Evolutionary conservation across 2,113 vertebrate species (phyloP), one percentile per base, ranked within the genome.

Genomic region (Halichoeres trimaculatus): DNA sequence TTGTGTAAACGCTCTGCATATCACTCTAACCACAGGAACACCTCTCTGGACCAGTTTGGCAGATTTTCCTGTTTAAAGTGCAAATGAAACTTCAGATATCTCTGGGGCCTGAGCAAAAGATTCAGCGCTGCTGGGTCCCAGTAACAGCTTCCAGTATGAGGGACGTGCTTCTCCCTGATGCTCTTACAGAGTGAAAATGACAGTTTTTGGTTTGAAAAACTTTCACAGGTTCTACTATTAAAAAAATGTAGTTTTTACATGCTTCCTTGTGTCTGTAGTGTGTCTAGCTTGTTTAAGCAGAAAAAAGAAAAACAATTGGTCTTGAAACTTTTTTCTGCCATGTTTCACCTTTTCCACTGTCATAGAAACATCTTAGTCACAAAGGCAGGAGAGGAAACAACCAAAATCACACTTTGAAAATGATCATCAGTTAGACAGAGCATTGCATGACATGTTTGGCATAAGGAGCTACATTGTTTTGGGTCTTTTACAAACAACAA

Each of bases 11-110:
- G 17, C n/a, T 8, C 43, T 74, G 52, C 4, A 47, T 73, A 63
- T 88, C n/a, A 4, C 47, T 36, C 63, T 78, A 76, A 52, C 75
- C 67, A 62, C 74, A 78, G 23, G 45, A 84, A 81, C 84, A 55
- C 73, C 40, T 60, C 47, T 41, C 59, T 60, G 45, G 54, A 45
- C 57, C 59, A 54, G 26, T 57, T 62, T 54, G 43, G 50, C 23
- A 56, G 17, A 58, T 76, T 78, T 65, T 47, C 48, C 20, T 26
- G 50, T 82, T 80, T 56, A 53, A 72, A 67, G 59, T 75, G 54
- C 56, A 76, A 58, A 71, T 64, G 38, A 53, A 66, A 54, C 30
- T 60, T 55, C 51, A 22, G 11, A 50, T 34, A 19, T 11, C 64
- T 62, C 54, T 66, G 11, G 55, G 30, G 45, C n/a, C 20, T 8